phyloP scores from a whole-genome alignment of 1,140 invertebrate species.

The Cylas formicarius region DNA sequence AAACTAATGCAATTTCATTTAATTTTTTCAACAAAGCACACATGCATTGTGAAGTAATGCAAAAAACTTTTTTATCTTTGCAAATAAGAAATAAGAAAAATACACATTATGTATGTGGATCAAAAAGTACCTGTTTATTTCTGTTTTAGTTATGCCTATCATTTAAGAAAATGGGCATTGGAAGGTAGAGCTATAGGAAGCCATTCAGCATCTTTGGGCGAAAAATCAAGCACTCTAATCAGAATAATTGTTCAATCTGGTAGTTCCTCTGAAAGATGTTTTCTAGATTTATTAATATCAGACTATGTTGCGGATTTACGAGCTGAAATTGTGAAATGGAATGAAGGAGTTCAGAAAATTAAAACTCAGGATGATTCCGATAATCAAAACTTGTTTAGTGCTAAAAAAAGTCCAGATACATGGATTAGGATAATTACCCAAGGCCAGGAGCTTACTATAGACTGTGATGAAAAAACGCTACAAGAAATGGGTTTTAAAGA shows the following conservation, averaged over 20 bases:
- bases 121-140: too few relatives aligned
- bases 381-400: conserved; percentile 2
- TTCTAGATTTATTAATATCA: conserved; percentile 47
- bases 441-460: conserved; percentile 87
- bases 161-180: conserved; percentile 75
- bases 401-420: conserved; percentile 26
- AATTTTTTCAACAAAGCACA: not conserved
- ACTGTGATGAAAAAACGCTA: conserved; percentile 85
- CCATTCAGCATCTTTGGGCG: conserved; percentile 56
- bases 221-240: conserved; percentile 49
- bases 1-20: too few relatives aligned
- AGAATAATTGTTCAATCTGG: conserved; percentile 78
- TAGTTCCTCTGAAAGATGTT: conserved; percentile 70
- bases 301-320: conserved; percentile 85
- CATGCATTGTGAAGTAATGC: not conserved
- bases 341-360: conserved; percentile 49
- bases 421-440: conserved; percentile 82
- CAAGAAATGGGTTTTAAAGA: conserved; percentile 90
- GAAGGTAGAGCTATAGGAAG: conserved; percentile 69
- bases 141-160: conserved; percentile 66
- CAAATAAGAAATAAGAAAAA: too few relatives aligned
- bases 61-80: too few relatives aligned
- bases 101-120: too few relatives aligned
- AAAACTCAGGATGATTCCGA: conserved; percentile 7
- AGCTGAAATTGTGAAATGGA: conserved; percentile 91